Evolutionary conservation across 2,888 invertebrate species (phyloP), one percentile per base, ranked within the genome.

Genomic region (Steinernema carpocapsae): DNA sequence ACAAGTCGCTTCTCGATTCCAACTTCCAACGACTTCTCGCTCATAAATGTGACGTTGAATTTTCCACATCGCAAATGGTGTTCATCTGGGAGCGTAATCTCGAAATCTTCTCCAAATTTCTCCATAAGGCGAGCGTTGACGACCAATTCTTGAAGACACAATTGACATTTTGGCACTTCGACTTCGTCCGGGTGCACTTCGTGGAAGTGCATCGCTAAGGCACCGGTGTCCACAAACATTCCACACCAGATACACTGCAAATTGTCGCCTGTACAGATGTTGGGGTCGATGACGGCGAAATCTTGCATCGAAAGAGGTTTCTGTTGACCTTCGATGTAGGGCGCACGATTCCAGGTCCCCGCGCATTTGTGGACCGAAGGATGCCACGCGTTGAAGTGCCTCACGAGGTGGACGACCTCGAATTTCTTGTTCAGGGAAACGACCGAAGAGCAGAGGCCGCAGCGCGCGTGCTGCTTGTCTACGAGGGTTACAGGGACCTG

Each of bases 371-470:
- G 87, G 7, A 80, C 77, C 7, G 84, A 77, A 17, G 87, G 87
- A 76, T 87, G 87, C 87, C 87, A 87, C 10, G 87, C 86, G 75
- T 87, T 86, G 78, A 87, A 87, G 74, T 87, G 87, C 1, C 87
- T 80, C 2, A 86, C 85, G 22, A 87, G 74, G 72, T 87, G 87
- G 2, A 85, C 78, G 45, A 86, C 77, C 76, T 87, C 87, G 71
- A 87, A 87, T 73, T 87, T 87, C 74, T 84, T 84, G 74, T 87
- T 87, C 70, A 87, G 74, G 10, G 86, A 86, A 7, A 87, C 79
- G 37, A 79, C 81, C 6, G 87, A 80, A 42, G 80, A 78, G 76
- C 87, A 87, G 56, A 85, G 76, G 43, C 84, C 85, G 72, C 87
- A 87, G 7, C 83, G 78, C 7, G 85, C 87, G 76, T 87, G 87